These are phyloP conservation scores for Forbesichthys papilliferus DNA, from an alignment of 2,113 vertebrate species.

Conservation along the genomic window DNA sequence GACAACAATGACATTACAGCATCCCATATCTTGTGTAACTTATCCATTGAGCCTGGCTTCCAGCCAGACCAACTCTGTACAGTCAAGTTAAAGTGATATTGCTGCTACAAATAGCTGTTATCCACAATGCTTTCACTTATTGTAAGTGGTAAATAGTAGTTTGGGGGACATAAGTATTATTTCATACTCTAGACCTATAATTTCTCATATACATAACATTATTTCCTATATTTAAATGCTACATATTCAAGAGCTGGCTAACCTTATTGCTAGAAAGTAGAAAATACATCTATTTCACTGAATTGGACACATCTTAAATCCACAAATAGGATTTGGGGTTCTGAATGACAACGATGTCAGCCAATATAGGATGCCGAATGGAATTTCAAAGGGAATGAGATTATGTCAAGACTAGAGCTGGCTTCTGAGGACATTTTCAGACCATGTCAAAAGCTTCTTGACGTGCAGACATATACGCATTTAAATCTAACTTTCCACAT, in stretches of 20 bases:
- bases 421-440: no score
- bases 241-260: conserved; percentile 35
- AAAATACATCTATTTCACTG: conserved; percentile 32
- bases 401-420: conserved; percentile 7
- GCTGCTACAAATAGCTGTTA: no score
- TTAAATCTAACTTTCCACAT: background rate
- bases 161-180: no score
- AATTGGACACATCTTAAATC: conserved; percentile 46
- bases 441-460: no score
- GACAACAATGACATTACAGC: no score
- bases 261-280: conserved; percentile 18
- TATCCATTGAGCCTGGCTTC: no score
- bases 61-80: no score
- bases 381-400: conserved; percentile 34
- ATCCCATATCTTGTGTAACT: no score
- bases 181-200: conserved; percentile 10
- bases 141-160: no score
- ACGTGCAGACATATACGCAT: background rate
- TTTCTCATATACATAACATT: no score
- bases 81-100: no score
- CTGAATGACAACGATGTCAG: conserved; percentile 43
- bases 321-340: conserved; percentile 50
- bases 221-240: conserved; percentile 28
- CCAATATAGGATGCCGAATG: conserved; percentile 17
- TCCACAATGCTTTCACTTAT: no score